Evolutionary conservation across 2,113 vertebrate species (phyloP), one percentile per base, ranked within the genome.

Genomic region (Catharus minimus): DNA sequence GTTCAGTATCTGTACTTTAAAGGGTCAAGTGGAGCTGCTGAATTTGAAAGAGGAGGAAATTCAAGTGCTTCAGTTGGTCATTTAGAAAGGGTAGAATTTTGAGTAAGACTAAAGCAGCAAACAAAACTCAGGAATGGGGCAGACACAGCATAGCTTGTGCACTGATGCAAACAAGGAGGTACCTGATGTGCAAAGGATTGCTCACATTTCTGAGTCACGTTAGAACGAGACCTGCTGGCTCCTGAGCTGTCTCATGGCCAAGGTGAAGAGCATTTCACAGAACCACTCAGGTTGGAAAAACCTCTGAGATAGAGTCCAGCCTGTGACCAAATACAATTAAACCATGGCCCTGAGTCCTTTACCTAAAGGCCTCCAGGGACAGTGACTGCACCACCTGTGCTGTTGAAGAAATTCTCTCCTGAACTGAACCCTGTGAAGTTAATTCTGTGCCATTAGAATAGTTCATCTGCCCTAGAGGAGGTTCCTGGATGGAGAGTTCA

Each of bases 241-340:
- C 50, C 62, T 1, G 2, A 93, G 38, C 32, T 12, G 33, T 13
- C 49, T 10, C 11, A 56, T 44, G 27, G 41, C 52, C 43, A 58
- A 68, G 16, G n/a, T 39, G 16, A 49, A 75, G 46, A 86, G 16
- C 30, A 26, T 39, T 73, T 57, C 33, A 36, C 15, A 33, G 68
- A 43, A 12, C 20, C 47, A 55, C 4, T 7, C 13, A 23, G 46
- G 16, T 2, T 55, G 30, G 21, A 19, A 43, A 75, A 68, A 36
- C 5, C 12, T 27, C 62, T 0, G 2, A 47, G 17, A 5, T 1
- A 0, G 5, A 49, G 21, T 11, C 12, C 55, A 49, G 22, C 41
- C 47, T 9, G 2, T 20, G 55, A 27, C 10, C 30, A 27, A 75
- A 61, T 17, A 41, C 47, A 36, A 7, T 4, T 0, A 10, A 21